A percentile compares a stretch with the other conserved stretches of the same genome.
These are phyloP conservation scores for Lagodon rhomboides DNA, from an alignment of 2,797 vertebrate species.

Conservation along the genomic window DNA sequence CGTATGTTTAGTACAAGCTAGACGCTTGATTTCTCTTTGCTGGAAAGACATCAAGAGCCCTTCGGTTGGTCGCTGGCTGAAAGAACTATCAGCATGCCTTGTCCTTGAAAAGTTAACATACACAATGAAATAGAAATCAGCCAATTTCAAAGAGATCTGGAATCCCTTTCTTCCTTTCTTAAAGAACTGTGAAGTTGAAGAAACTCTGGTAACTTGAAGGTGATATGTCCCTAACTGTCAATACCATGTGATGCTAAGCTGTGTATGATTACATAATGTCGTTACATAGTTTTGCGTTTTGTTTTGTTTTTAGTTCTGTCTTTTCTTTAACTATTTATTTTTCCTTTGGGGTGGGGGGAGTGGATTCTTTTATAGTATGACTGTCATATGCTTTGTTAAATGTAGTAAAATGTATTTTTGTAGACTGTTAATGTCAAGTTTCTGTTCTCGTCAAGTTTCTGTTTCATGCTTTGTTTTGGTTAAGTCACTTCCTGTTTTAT, in stretches of 20 bases:
- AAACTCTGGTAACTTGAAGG: background rate
- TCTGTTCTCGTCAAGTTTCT: too few relatives aligned
- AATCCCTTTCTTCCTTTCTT: background rate
- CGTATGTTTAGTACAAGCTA: background rate
- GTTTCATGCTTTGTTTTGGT: too few relatives aligned
- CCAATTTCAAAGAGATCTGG: background rate
- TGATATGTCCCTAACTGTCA: background rate
- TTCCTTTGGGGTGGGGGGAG: background rate
- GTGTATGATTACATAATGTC: background rate
- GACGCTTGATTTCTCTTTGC: background rate
- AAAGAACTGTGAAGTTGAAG: background rate
- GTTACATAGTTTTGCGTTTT: background rate
- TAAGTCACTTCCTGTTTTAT: too few relatives aligned
- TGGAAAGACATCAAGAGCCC: background rate
- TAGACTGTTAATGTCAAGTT: too few relatives aligned
- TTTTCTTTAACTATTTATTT: background rate
- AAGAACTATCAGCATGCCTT: background rate
- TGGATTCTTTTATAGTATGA: background rate
- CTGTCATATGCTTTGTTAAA: background rate
- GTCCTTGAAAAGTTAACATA: slow-evolving; percentile 3
- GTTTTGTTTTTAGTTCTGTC: background rate
- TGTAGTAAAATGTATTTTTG: background rate
- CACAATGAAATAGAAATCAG: background rate
- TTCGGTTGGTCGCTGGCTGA: background rate
- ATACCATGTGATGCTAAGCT: background rate